These are phyloP conservation scores for Cotesia typhae DNA, from an alignment of 1,140 invertebrate species.

Conservation along the genomic window DNA sequence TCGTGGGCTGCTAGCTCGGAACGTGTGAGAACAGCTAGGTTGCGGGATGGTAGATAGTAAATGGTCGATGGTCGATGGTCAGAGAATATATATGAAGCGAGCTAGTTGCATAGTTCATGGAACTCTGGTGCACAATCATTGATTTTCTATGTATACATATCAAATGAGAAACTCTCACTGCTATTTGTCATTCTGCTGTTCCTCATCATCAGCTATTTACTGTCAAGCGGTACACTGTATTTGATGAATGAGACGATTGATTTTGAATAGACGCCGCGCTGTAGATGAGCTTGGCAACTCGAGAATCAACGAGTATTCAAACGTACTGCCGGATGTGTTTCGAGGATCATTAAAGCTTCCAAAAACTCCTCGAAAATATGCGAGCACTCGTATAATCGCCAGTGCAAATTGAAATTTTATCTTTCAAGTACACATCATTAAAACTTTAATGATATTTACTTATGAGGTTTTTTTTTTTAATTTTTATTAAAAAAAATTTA, in stretches of 20 bases:
- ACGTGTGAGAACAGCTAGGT: background rate
- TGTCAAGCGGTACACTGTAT: background rate
- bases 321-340: background rate
- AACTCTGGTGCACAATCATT: background rate
- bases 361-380: too few species aligned
- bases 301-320: conserved; percentile 20
- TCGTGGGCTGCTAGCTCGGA: conserved; percentile 1
- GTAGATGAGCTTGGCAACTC: background rate
- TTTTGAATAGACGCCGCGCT: conserved; percentile 8
- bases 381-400: too few species aligned
- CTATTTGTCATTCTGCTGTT: background rate
- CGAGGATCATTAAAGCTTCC: too few species aligned
- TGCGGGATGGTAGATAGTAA: background rate
- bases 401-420: too few species aligned
- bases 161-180: too few species aligned
- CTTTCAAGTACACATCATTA: too few species aligned
- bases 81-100: background rate
- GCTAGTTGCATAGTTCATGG: background rate
- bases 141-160: background rate
- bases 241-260: conserved; percentile 27
- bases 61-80: background rate
- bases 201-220: conserved; percentile 9
- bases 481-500: background rate
- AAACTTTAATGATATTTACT: too few species aligned
- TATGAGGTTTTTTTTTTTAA: background rate